Base-by-base conservation (phyloP, 2,113 vertebrate species). In the Otus sunia region DNA sequence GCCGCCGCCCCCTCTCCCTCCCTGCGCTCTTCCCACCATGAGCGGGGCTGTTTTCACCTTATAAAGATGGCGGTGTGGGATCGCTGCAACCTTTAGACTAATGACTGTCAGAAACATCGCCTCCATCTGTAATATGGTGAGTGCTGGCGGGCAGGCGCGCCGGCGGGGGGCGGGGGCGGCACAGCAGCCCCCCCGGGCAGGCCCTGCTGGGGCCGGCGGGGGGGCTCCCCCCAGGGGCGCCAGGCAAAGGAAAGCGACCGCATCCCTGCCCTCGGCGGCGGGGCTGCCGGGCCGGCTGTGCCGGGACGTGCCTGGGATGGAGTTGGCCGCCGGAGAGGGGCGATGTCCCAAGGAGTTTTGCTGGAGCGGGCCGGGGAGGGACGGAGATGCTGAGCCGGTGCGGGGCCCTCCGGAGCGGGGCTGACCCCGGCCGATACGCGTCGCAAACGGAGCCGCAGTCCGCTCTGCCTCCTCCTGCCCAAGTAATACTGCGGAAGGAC, bases 21-120 rank as follows among this genome's bases (percentile, higher is more conserved):
- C 88, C 88, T 77, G 96, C 92, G 82, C 55, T 86, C 96, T 97
- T 96, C 81, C 96, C 98, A 97, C 98, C 98, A 99, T 99, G 98
- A 98, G 74, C 97, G 92, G 92, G 71, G 92, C 96, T 73, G 94
- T 94, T 98, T 98, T 98, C 97, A 96, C 98, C 97, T 97, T 81
- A n/a, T 99, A 98, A 99, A 99, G 98, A 99, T 99, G 99, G 98
- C 98, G 98, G 98, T 98, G 98, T 97, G 98, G 97, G 98, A 96
- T 98, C 98, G 95, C 98, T 98, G 98, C 97, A 98, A 98, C 98
- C 98, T 99, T 98, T 99, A 98, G 99, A 99, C 99, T 99, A 98
- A 99, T 99, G 99, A 99, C 99, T 99, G 99, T 99, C 99, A 99
- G 99, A 99, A 99, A 99, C 98, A 99, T 99, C 99, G 99, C 99